A percentile compares a stretch with the other conserved stretches of the same genome.
Evolutionary conservation across 53 echinoderm and acorn worm species (phyloP).

Genomic region (Pentamera pediparva): DNA sequence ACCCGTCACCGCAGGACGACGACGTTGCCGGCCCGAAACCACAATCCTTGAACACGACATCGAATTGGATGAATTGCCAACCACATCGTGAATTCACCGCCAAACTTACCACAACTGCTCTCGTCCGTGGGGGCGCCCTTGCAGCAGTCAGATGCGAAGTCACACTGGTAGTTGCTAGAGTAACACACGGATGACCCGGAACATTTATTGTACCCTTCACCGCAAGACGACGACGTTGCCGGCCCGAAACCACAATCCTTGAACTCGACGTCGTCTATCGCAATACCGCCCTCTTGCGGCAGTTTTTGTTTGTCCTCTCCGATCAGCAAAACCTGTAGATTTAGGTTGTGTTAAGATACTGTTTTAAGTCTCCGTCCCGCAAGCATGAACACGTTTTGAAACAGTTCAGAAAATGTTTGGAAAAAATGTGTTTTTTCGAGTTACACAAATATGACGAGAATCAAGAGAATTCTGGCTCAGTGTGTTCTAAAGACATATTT

Average conservation of each 20-base stretch:
- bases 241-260: conserved; percentile 32
- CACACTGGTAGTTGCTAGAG: not conserved
- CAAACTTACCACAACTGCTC: conserved; percentile 15
- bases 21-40: conserved; percentile 4
- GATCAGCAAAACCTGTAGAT: not conserved
- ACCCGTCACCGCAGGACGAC: not conserved
- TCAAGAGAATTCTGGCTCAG: no score
- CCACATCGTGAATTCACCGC: not conserved
- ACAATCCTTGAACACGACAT: conserved; percentile 37
- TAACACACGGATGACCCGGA: not conserved
- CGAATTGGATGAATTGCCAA: no score
- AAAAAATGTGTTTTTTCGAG: no score
- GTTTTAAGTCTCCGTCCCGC: no score
- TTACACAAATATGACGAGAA: no score
- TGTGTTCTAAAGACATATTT: no score
- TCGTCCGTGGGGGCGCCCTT: not conserved
- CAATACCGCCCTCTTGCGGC: conserved; percentile 26
- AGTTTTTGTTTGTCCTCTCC: conserved; percentile 13
- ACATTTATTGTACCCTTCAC: not conserved
- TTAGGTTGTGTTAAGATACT: no score
- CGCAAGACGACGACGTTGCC: not conserved
- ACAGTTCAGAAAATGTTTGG: no score
- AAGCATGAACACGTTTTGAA: no score
- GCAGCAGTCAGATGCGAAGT: conserved; percentile 20
- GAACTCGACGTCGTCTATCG: conserved; percentile 40